These are phyloP conservation scores for Adela reaumurella DNA, from an alignment of 2,888 invertebrate species.

Conservation along the genomic window DNA sequence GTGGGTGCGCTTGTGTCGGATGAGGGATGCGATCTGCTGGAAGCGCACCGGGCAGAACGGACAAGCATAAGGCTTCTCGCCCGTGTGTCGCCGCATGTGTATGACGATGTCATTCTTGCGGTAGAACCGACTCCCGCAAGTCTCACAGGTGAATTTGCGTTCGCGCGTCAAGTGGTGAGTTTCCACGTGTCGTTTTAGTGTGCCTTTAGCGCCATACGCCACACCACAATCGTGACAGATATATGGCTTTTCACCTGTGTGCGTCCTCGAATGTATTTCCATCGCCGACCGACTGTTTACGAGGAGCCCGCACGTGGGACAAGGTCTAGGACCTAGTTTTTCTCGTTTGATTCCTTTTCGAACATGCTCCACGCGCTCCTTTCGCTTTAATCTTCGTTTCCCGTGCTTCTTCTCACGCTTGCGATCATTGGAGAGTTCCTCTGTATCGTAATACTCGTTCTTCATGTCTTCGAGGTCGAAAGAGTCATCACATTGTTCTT, in stretches of 20 bases:
- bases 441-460: not conserved
- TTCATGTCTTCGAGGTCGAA: not conserved
- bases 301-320: constrained; percentile 31
- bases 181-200: constrained; percentile 30
- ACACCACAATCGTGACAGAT: constrained; percentile 26
- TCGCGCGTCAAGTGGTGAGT: constrained; percentile 29
- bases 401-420: constrained; percentile 4
- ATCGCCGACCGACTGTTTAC: constrained; percentile 30
- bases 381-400: not conserved
- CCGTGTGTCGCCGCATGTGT: constrained; percentile 39
- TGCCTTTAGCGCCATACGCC: constrained; percentile 30
- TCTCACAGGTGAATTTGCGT: constrained; percentile 37
- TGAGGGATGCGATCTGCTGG: constrained; percentile 34
- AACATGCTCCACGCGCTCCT: not conserved
- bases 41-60: constrained; percentile 31
- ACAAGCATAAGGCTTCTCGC: constrained; percentile 36
- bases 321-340: constrained; percentile 23
- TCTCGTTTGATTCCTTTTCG: not conserved
- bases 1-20: constrained; percentile 37
- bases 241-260: constrained; percentile 42
- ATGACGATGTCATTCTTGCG: constrained; percentile 36
- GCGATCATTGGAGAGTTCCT: not conserved
- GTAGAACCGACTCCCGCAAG: constrained; percentile 39
- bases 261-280: constrained; percentile 35
- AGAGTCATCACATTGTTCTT: not conserved